Evolutionary conservation across 2,888 invertebrate species (phyloP).

Genomic region (Caenorhabditis sinica): DNA sequence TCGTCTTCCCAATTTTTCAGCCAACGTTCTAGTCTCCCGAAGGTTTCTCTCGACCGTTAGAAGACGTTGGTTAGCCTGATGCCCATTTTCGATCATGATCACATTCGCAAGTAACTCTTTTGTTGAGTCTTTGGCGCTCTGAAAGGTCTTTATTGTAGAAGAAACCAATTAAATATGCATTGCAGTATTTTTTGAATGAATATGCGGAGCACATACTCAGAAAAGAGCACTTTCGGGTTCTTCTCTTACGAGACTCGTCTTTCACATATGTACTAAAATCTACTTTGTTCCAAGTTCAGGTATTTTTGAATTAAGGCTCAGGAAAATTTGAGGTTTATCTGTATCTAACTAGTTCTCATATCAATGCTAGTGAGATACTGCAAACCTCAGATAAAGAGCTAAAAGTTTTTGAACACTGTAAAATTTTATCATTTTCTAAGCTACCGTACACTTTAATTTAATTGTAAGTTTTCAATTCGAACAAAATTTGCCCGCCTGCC

Average conservation of each 20-base stretch:
- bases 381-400: not conserved
- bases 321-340: not conserved
- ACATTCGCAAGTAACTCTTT: constrained; percentile 65
- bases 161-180: not conserved
- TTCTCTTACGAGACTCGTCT: no score
- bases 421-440: no score
- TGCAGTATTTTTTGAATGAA: not conserved
- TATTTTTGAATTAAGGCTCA: not conserved
- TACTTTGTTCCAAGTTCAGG: not conserved
- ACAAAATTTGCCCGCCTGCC: no score
- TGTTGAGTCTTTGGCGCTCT: constrained; percentile 68
- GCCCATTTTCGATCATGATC: constrained; percentile 74
- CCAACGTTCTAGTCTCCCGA: constrained; percentile 60
- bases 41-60: constrained; percentile 75
- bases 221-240: no score
- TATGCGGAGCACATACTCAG: no score
- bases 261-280: no score
- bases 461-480: no score
- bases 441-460: no score
- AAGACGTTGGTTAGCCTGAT: constrained; percentile 75
- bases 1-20: constrained; percentile 65
- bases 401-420: not conserved
- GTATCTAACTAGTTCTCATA: not conserved
- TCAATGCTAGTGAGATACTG: not conserved
- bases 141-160: constrained; percentile 2